Evolutionary conservation across 35 echinoderm and acorn worm genomes (phyloP).

Genomic region (Heliocidaris tuberculata): DNA sequence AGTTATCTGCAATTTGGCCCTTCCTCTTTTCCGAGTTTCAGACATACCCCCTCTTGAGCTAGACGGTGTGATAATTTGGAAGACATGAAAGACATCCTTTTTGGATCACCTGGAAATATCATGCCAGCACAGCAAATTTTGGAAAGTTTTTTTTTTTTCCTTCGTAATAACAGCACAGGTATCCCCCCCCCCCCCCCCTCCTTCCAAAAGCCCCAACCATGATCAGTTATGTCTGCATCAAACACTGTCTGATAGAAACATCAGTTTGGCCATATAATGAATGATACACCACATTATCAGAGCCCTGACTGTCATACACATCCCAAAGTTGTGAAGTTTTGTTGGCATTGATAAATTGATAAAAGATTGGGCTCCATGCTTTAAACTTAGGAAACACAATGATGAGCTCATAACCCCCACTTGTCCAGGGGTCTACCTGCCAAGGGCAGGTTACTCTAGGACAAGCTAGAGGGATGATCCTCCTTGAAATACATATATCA

Average conservation of each 20-base stretch:
- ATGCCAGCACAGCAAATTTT: not conserved
- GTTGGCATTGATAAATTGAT: not conserved
- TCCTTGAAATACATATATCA: not conserved
- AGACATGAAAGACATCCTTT: conserved; percentile 10
- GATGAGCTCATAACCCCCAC: not conserved
- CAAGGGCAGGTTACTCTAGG: not conserved
- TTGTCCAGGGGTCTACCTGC: not conserved
- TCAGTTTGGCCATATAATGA: not conserved
- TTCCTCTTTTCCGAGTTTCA: conserved; percentile 23
- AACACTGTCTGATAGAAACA: not conserved
- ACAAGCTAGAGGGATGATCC: not conserved
- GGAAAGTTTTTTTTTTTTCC: not conserved
- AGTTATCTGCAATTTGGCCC: not conserved
- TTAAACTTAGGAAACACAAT: not conserved
- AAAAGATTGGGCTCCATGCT: not conserved
- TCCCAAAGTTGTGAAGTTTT: not conserved
- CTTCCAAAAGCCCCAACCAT: not conserved
- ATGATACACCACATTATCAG: not conserved
- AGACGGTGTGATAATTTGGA: conserved; percentile 27
- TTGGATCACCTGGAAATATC: not conserved
- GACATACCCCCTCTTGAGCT: conserved; percentile 43
- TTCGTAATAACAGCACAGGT: not conserved
- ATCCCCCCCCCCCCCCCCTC: not conserved
- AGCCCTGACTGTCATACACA: not conserved
- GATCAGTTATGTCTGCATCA: not conserved